These are phyloP conservation scores for Gymnoscopelus braueri DNA, from an alignment of 2,797 vertebrate genomes.

Conservation along the genomic window DNA sequence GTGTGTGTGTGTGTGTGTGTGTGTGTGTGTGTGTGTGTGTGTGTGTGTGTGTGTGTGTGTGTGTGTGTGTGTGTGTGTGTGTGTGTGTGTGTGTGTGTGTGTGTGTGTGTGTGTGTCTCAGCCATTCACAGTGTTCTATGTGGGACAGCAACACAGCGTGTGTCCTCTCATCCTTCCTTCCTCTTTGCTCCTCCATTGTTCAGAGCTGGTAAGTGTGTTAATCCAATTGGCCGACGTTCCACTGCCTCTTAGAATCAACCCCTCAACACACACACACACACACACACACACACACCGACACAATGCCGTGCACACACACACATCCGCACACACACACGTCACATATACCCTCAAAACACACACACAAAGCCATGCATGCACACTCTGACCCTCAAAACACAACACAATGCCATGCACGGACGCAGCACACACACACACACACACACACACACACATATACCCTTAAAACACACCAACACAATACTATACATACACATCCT, in stretches of 20 bases:
- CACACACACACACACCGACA: slow-evolving; percentile 7
- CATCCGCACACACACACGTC: no score
- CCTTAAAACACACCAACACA: slow-evolving; percentile 31
- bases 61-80: no score
- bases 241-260: slow-evolving; percentile 61
- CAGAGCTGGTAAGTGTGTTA: slow-evolving; percentile 75
- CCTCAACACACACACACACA: slow-evolving; percentile 6
- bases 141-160: slow-evolving; percentile 56
- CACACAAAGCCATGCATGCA: no score
- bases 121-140: slow-evolving; percentile 25
- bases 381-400: no score
- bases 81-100: no score
- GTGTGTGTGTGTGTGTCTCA: no score
- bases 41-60: no score
- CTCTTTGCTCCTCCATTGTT: slow-evolving; percentile 73
- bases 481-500: neutral
- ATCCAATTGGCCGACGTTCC: slow-evolving; percentile 76
- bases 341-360: slow-evolving; percentile 21
- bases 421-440: neutral
- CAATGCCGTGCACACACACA: no score
- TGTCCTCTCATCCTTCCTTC: slow-evolving; percentile 70
- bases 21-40: no score
- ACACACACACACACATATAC: neutral
- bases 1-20: no score
- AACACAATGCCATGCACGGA: no score